These are phyloP conservation scores for Lysandra bellargus DNA, from an alignment of 2,888 invertebrate species.

Conservation along the genomic window DNA sequence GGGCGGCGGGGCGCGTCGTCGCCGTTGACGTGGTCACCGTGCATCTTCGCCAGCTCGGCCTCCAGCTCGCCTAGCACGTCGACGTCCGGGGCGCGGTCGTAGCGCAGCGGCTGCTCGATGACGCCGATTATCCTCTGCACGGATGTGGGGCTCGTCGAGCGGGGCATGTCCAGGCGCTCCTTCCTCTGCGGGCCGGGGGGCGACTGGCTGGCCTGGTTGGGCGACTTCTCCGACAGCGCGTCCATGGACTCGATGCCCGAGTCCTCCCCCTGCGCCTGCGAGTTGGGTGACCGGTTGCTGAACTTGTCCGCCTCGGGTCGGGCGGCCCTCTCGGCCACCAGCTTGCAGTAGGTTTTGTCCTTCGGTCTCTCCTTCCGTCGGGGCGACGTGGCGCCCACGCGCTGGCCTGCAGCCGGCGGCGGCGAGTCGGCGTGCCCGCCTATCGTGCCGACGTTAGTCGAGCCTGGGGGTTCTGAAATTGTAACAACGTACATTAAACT, in stretches of 20 bases:
- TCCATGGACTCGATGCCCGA: slow-evolving; percentile 97
- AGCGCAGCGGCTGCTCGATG: slow-evolving; percentile 58
- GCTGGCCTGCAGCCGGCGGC: slow-evolving; percentile 53
- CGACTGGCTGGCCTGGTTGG: slow-evolving; percentile 91
- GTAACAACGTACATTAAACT: slow-evolving; percentile 38
- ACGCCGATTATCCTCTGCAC: slow-evolving; percentile 75
- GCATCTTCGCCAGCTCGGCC: slow-evolving; percentile 86
- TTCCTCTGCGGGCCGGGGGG: slow-evolving; percentile 77
- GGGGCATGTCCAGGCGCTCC: slow-evolving; percentile 69
- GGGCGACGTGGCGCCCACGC: slow-evolving; percentile 56
- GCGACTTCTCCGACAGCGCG: slow-evolving; percentile 94
- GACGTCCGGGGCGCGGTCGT: slow-evolving; percentile 66
- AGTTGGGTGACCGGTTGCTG: slow-evolving; percentile 70
- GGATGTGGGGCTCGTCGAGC: slow-evolving; percentile 67
- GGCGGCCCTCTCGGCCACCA: slow-evolving; percentile 71
- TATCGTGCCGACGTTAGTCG: slow-evolving; percentile 86
- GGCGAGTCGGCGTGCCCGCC: slow-evolving; percentile 62
- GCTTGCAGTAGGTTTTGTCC: slow-evolving; percentile 80
- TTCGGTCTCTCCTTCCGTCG: slow-evolving; percentile 68
- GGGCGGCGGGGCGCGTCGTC: slow-evolving; percentile 56
- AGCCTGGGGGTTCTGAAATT: slow-evolving; percentile 79
- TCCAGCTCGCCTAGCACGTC: slow-evolving; percentile 84
- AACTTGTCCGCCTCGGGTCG: slow-evolving; percentile 60
- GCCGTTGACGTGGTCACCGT: slow-evolving; percentile 69
- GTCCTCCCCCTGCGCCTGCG: slow-evolving; percentile 88